These are phyloP conservation scores for Pachypanchax playfairii DNA, from an alignment of 2,113 vertebrate genomes.

Conservation along the genomic window DNA sequence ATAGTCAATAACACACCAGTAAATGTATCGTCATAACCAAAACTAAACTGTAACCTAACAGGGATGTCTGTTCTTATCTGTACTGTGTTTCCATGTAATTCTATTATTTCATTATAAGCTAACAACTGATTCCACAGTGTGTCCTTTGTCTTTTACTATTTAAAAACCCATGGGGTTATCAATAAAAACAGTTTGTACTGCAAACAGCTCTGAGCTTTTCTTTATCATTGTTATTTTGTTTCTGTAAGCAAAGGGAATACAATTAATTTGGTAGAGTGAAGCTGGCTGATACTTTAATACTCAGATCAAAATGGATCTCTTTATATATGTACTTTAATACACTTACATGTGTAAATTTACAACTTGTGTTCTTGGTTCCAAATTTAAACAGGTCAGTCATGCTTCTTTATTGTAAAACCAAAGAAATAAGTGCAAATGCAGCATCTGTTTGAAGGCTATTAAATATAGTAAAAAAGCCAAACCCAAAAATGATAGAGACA, in stretches of 20 bases:
- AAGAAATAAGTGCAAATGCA: not conserved
- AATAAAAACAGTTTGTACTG: constrained; percentile 75
- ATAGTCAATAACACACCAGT: constrained; percentile 20
- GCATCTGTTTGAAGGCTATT: not conserved
- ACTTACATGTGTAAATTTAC: not conserved
- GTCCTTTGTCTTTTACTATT: constrained; percentile 67
- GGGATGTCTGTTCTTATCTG: constrained; percentile 20
- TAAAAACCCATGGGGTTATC: constrained; percentile 50
- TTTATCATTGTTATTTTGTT: too few relatives aligned
- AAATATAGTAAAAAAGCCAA: too few relatives aligned
- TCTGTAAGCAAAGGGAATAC: not conserved
- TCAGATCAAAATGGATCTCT: not conserved
- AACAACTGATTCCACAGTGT: constrained; percentile 18
- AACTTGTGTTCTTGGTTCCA: constrained; percentile 31
- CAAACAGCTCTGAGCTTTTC: constrained; percentile 28
- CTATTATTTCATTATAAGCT: constrained; percentile 38
- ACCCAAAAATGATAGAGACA: too few relatives aligned
- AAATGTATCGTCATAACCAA: constrained; percentile 22
- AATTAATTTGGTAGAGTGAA: too few relatives aligned
- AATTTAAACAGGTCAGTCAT: constrained; percentile 27
- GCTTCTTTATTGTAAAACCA: constrained; percentile 20
- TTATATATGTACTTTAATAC: too few relatives aligned
- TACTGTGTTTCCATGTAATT: constrained; percentile 52
- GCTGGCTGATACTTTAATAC: too few relatives aligned
- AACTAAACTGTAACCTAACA: constrained; percentile 23